These are phyloP conservation scores for Poecilia gillii DNA, from an alignment of 2,797 vertebrate species.

Conservation along the genomic window DNA sequence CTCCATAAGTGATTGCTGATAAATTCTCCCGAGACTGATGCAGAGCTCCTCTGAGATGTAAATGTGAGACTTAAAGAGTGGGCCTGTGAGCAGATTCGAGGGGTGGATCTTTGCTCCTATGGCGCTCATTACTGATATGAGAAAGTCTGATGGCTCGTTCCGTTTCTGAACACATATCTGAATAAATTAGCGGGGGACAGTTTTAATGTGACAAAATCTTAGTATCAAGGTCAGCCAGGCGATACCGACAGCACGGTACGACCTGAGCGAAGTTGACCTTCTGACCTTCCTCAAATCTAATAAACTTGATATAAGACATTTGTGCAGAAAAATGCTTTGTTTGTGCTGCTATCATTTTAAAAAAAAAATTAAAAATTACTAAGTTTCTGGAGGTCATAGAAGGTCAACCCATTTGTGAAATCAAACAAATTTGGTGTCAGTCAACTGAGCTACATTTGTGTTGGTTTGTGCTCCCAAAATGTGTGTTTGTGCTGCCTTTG, in stretches of 20 bases:
- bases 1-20: conserved; percentile 79
- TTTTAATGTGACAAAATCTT: conserved; percentile 46
- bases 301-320: no score
- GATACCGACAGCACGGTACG: conserved; percentile 2
- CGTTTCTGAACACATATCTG: conserved; percentile 40
- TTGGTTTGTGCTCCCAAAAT: no score
- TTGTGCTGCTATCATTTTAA: no score
- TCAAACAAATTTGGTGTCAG: no score
- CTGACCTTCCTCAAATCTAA: no score
- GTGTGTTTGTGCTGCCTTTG: no score
- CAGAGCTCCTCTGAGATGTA: conserved; percentile 61
- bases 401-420: no score
- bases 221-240: conserved; percentile 16
- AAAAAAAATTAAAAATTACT: no score
- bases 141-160: conserved; percentile 34
- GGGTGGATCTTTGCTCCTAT: conserved; percentile 59
- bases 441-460: no score
- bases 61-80: conserved; percentile 54
- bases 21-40: conserved; percentile 70
- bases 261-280: not conserved
- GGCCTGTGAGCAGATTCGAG: conserved; percentile 45
- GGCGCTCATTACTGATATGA: conserved; percentile 66
- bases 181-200: conserved; percentile 51
- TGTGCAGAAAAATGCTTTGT: no score
- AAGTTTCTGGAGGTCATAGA: no score